Evolutionary conservation across 2,888 invertebrate genomes (phyloP).

Genomic region (Trichogramma dendrolimi): DNA sequence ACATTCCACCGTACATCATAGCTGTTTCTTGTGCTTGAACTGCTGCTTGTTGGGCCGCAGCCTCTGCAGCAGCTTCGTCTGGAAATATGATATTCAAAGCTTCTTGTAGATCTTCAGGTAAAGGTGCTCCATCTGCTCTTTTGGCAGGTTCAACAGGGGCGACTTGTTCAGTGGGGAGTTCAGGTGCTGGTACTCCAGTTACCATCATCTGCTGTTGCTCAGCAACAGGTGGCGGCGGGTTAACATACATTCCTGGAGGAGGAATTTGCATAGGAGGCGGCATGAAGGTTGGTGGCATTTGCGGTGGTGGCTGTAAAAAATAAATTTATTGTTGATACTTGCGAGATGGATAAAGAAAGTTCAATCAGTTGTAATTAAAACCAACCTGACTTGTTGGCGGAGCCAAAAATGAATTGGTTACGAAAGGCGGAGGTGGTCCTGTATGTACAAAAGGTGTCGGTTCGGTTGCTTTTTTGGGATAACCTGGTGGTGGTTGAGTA

Average conservation of each 20-base stretch:
- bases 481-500: slow-evolving; percentile 22
- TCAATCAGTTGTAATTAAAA: neutral
- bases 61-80: slow-evolving; percentile 49
- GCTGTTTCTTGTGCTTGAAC: slow-evolving; percentile 32
- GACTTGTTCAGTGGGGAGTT: slow-evolving; percentile 2
- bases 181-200: slow-evolving; percentile 42
- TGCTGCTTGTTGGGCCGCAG: slow-evolving; percentile 15
- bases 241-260: slow-evolving; percentile 33
- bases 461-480: slow-evolving; percentile 22
- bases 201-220: slow-evolving; percentile 18
- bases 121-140: slow-evolving; percentile 52
- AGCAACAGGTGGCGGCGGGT: slow-evolving; percentile 49
- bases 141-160: slow-evolving; percentile 44
- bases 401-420: slow-evolving; percentile 41
- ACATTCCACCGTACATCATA: slow-evolving; percentile 48
- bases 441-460: slow-evolving; percentile 39
- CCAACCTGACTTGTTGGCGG: slow-evolving; percentile 29
- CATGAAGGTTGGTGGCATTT: slow-evolving; percentile 21
- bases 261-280: slow-evolving; percentile 31
- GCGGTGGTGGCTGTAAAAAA: slow-evolving; percentile 15
- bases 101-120: slow-evolving; percentile 65
- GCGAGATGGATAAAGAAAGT: neutral
- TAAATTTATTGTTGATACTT: slow-evolving; percentile 11
- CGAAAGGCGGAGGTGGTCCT: slow-evolving; percentile 42
- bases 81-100: slow-evolving; percentile 67